Evolutionary conservation across 2,888 invertebrate genomes (phyloP), one percentile per base, ranked within the genome.

Genomic region (Morpho helenor): DNA sequence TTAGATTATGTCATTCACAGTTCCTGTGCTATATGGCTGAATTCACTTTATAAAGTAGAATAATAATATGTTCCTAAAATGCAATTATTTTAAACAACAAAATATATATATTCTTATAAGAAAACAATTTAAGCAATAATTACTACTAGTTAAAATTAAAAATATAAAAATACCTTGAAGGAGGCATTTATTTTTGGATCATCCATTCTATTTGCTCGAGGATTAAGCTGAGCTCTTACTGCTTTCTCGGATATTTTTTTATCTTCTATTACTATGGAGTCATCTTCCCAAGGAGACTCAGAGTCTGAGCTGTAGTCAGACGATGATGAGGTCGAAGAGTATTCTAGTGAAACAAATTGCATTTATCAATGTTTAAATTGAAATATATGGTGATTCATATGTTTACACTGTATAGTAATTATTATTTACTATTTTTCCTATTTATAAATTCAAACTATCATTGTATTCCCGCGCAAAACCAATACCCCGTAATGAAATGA

Each of bases 301-400:
- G 89, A 90, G 65, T 89, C 89, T 0, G 89, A 87, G 60, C 87
- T 88, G 70, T 87, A 90, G 70, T 84, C 84, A 22, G 87, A 87
- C 7, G 85, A 83, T 47, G 75, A 75, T 2, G 76, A 73, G 0
- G 88, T 81, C 44, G 87, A 85, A 0, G 87, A 87, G 62, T 87
- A 86, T 46, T 87, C 88, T 44, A 75, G 40, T 42, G 75, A 78
- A 69, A n/a, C 31, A 48, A 39, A 48, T 9, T 31, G n/a, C 5
- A 49, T 40, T n/a, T 10, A 40, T 7, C 9, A 43, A 7, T 3
- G 3, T 9, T 43, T 43, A 43, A 31, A 31, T 31, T 3, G 16
- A 10, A 51, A 51, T 8, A 9, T 8, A 51, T 22, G 42, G 51
- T 23, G 9, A 50, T 42, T 42, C 22, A 42, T 51, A 8, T 43